phyloP scores from a whole-genome alignment of 2,888 invertebrate genomes.

The Pyrrhosoma nymphula region DNA sequence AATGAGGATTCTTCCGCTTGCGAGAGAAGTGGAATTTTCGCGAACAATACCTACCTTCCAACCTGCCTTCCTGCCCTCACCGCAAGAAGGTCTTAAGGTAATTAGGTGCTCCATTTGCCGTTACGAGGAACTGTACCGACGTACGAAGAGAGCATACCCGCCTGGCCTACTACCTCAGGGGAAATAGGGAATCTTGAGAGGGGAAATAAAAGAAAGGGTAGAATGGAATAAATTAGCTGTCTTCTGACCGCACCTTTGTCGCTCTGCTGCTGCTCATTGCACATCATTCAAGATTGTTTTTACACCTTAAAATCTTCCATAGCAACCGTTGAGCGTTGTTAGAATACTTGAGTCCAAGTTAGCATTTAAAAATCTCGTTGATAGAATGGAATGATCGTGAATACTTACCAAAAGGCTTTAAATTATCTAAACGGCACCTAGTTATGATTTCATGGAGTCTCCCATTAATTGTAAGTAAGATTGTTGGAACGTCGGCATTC shows the following conservation, averaged over 20 bases:
- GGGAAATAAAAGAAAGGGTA: background rate
- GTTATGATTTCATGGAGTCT: no score
- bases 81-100: conserved; percentile 22
- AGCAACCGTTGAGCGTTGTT: no score
- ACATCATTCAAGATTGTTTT: background rate
- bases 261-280: background rate
- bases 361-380: no score
- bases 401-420: no score
- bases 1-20: background rate
- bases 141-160: background rate
- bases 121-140: background rate
- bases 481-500: no score
- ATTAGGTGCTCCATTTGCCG: conserved; percentile 26
- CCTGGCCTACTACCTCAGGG: background rate
- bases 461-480: no score
- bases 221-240: background rate
- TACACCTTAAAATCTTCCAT: no score
- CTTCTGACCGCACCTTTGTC: background rate
- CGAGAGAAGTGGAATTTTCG: background rate
- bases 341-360: no score
- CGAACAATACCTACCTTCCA: background rate
- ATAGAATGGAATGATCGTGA: no score
- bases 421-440: no score
- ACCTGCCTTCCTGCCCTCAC: background rate
- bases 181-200: background rate